Conservation (phyloP, 1,140 invertebrate species). For the Drosophila persimilis region DNA sequence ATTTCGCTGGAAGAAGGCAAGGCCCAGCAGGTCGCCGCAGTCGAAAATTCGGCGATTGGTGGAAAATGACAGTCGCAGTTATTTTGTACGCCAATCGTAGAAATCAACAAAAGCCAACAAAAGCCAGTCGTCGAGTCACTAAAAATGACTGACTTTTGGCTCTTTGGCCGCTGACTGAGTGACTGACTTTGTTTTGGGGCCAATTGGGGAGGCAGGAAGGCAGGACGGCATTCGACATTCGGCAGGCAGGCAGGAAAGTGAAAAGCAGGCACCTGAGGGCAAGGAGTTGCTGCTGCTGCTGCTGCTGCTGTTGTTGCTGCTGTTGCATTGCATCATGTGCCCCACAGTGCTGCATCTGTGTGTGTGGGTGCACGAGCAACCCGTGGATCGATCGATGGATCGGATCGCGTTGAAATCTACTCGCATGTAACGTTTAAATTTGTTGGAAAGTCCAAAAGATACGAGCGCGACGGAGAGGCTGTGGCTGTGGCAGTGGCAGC, state of each 20-base stretch:
- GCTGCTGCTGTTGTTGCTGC: too few relatives aligned
- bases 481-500: constrained; percentile 15
- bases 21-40: constrained; percentile 71
- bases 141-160: constrained; percentile 67
- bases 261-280: constrained; percentile 74
- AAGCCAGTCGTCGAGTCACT: constrained; percentile 45
- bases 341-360: constrained; percentile 34
- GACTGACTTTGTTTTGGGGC: constrained; percentile 56
- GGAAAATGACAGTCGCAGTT: constrained; percentile 80
- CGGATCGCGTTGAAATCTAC: constrained; percentile 77
- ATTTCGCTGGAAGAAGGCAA: constrained; percentile 54
- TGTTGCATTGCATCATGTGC: constrained; percentile 37
- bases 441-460: constrained; percentile 42
- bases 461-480: neutral
- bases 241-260: constrained; percentile 38
- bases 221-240: constrained; percentile 28
- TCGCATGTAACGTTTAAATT: constrained; percentile 81
- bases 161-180: constrained; percentile 36
- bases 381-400: constrained; percentile 34
- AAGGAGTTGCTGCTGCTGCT: constrained; percentile 57
- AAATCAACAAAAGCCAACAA: constrained; percentile 58
- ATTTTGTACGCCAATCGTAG: constrained; percentile 60
- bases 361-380: constrained; percentile 71
- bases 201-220: constrained; percentile 45
- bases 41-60: constrained; percentile 47